Percentiles rank a stretch among this genome's conserved stretches.
phyloP scores from a whole-genome alignment of 2,797 vertebrate genomes.

The Somateria mollissima region DNA sequence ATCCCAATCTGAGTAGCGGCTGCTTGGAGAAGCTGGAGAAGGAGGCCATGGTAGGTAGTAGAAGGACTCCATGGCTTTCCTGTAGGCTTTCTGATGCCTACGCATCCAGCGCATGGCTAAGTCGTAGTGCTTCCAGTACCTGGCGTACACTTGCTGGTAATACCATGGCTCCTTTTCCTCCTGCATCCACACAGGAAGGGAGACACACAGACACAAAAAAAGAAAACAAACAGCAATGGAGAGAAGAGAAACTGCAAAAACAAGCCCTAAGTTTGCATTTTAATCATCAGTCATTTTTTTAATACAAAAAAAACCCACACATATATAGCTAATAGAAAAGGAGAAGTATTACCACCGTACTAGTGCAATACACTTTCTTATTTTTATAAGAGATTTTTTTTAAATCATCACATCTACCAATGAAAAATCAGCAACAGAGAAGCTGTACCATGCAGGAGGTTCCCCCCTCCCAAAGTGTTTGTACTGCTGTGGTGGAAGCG shows the following conservation, averaged over 20 bases:
- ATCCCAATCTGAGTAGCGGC: conserved; percentile 73
- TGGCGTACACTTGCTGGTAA: conserved; percentile 80
- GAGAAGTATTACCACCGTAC: neutral
- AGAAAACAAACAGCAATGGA: neutral
- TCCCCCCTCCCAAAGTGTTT: neutral
- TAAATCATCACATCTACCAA: neutral
- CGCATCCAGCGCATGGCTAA: conserved; percentile 90
- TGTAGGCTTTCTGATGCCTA: conserved; percentile 86
- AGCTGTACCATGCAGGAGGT: neutral
- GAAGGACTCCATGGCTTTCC: conserved; percentile 81
- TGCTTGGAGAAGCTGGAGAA: neutral
- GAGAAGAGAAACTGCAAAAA: neutral
- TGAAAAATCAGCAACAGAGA: neutral
- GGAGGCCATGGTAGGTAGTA: conserved; percentile 49
- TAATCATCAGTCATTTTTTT: neutral
- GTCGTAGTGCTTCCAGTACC: conserved; percentile 93
- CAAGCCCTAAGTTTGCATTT: neutral
- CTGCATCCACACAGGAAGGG: neutral
- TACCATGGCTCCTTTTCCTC: conserved; percentile 78
- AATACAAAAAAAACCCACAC: neutral
- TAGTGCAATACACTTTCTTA: neutral
- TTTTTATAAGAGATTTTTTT: neutral
- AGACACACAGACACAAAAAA: neutral
- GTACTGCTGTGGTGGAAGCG: neutral
- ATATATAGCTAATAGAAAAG: neutral